Evolutionary conservation across 2,888 invertebrate genomes (phyloP), one percentile per base, ranked within the genome.

Genomic region (Dynastes grantii): DNA sequence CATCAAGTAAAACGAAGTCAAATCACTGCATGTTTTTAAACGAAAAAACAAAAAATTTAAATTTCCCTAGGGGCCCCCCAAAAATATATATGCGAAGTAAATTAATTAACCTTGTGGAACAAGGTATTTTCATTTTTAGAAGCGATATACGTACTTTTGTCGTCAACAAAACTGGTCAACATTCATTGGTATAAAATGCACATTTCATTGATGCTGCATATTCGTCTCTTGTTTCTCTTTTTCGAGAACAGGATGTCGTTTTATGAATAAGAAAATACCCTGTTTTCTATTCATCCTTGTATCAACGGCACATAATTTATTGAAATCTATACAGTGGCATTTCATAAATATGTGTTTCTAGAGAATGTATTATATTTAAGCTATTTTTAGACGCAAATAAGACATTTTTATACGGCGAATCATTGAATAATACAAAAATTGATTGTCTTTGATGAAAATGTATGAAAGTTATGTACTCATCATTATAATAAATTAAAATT

Each of bases 341-440:
- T 71, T 71, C 55, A 55, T 73, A 73, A 73, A 70, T 53, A 70
- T 73, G 58, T 73, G 73, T 45, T 8, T 73, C 29, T 61, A 40
- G 55, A 32, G 58, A 58, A 73, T 40, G 16, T 58, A 16, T 16
- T 40, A 71, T 71, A 32, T 58, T 37, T 71, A 22, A 71, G 37
- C n/a, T 71, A 71, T 71, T 58, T 71, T 71, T 58, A 71, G 71
- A 13, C 55, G 55, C 55, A 71, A 71, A 55, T 71, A 55, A 58
- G 71, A 58, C 55, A 9, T 9, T 58, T 29, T 68, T 68, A 37
- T 71, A 58, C 55, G 37, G 11, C 9, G 37, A 73, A 73, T 58
- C 73, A 73, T 73, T 73, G 73, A 73, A 73, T 73, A 73, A 73
- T 73, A 58, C 73, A 73, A 73, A 73, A 73, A 58, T 71, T 32